Percentiles rank a stretch among this genome's conserved stretches.
These are phyloP conservation scores for Notarius quadriscutis DNA, from an alignment of 2,113 vertebrate species.

Conservation along the genomic window DNA sequence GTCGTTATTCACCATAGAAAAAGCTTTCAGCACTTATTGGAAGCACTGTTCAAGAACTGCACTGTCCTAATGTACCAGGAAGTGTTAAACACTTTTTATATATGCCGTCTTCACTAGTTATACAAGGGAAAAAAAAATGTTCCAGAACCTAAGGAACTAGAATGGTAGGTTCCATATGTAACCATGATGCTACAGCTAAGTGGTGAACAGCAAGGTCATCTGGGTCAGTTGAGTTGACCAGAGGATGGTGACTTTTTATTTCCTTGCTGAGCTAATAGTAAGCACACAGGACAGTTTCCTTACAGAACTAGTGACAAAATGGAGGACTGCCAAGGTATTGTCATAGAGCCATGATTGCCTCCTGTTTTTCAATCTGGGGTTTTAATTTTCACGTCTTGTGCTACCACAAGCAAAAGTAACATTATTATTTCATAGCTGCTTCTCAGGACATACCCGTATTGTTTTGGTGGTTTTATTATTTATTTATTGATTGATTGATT, in stretches of 20 bases:
- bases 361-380: constrained; percentile 34
- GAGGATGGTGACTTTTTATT: neutral
- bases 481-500: no score
- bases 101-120: neutral
- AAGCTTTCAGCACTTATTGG: neutral
- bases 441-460: neutral
- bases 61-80: neutral
- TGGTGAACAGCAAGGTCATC: neutral
- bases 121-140: neutral
- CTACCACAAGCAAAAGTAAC: constrained; percentile 23
- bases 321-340: no score
- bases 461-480: no score
- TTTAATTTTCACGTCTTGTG: constrained; percentile 48
- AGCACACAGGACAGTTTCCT: neutral
- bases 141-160: neutral
- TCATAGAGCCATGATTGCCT: neutral
- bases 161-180: neutral
- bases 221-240: no score
- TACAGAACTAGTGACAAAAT: neutral
- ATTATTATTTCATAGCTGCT: constrained; percentile 27
- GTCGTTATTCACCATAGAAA: neutral
- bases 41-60: neutral
- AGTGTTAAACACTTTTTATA: neutral
- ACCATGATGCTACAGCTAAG: neutral
- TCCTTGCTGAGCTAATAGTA: no score